Base-by-base conservation (phyloP, 2,113 vertebrate genomes). In the Phaetusa simplex region DNA sequence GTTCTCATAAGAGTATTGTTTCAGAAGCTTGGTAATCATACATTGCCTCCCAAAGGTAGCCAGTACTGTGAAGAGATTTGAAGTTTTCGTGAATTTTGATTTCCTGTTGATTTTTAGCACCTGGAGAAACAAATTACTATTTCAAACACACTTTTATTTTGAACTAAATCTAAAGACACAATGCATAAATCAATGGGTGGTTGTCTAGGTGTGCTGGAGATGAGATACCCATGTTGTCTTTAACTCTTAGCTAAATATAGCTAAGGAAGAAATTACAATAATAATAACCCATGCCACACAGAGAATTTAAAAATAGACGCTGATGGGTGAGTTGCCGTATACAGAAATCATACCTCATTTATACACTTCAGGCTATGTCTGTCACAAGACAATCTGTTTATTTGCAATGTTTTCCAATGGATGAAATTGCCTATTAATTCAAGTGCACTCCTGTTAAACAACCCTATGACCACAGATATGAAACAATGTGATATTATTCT, bases 221-320 rank as follows among this genome's bases (percentile, higher is more conserved):
- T 76, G 43, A 89, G 66, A n/a, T 18, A 89, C 0, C 3, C 20
- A 14, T 36, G 19, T 55, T 74, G 43, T 49, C 56, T 91, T 89
- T 53, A 61, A 42, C 21, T 89, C n/a, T 49, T 61, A 73, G 47
- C 55, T 95, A 93, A 93, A 89, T 93, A 85, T 84, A 95, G 66
- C 16, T 85, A 73, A 85, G 80, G 59, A 59, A 12, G 0, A 93
- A 91, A 78, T 59, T 2, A 76, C 91, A 91, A 65, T 29, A 76
- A 14, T 76, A 72, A 72, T 56, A 93, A 76, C 17, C 5, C 27
- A 49, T 5, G 4, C 19, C 43, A 71, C 14, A 38, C 6, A 40
- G 30, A 90, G 38, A 40, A 45, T 86, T 95, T 89, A 64, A 83
- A 97, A 94, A 79, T 59, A 82, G 59, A 22, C 14, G 22, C 42